Evolutionary conservation across 2,797 vertebrate species (phyloP), one percentile per base, ranked within the genome.

Genomic region (Thamnophis elegans): DNA sequence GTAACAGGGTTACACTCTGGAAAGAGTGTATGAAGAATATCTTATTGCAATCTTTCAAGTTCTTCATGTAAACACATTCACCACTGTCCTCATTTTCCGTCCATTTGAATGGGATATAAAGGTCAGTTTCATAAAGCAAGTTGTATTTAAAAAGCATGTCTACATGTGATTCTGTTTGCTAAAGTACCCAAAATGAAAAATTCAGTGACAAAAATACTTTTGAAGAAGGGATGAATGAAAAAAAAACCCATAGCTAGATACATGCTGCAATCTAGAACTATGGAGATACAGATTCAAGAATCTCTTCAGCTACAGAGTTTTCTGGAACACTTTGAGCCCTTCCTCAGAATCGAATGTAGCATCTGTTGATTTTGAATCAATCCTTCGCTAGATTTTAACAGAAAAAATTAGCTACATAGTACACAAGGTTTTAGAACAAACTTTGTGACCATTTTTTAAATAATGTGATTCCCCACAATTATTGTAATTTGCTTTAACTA

Each of bases 341-440:
- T 78, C n/a, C 28, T 73, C 18, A 11, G 18, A 90, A 54, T 3
- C 7, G 1, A 28, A 22, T 54, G 32, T 8, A 47, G 36, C 32
- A 88, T 47, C n/a, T 54, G 16, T 26, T 8, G 88, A 42, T 22
- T 89, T 85, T 82, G 25, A 13, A 62, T 85, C 54, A 88, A 78
- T 25, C 73, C n/a, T 53, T 86, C 53, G n/a, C 87, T 86, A 56
- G 9, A 85, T 13, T 59, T 88, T 47, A 94, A 73, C 10, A 62
- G 56, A 16, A 90, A 54, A 90, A 36, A 56, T 90, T 90, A 90
- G 22, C 54, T 87, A 85, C 42, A n/a, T 6, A 4, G 68, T 10
- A 53, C 20, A n/a, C 68, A 62, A 91, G 7, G 88, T 42, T 51
- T 90, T 55, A 32, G 78, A 56, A 82, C 42, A 36, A 90, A 16